Evolutionary conservation across 2,113 vertebrate genomes (phyloP).

Genomic region (Axis porcinus): DNA sequence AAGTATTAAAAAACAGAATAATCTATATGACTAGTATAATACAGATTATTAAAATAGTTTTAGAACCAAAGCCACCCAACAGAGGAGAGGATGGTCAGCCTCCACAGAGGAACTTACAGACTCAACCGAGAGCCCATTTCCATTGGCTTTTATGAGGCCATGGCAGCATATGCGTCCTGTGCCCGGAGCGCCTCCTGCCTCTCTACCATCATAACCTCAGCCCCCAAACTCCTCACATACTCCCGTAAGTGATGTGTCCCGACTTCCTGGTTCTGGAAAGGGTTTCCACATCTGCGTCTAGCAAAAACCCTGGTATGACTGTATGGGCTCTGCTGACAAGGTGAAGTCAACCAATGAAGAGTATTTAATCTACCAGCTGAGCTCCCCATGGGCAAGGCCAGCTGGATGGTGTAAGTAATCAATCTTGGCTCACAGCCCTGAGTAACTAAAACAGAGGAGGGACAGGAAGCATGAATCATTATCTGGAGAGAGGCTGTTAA

Average conservation of each 20-base stretch:
- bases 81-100: not conserved
- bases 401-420: not conserved
- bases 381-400: not conserved
- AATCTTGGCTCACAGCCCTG: not conserved
- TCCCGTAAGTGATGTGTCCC: not conserved
- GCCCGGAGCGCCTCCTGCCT: not conserved
- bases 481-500: not conserved
- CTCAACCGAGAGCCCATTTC: not conserved
- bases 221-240: not conserved
- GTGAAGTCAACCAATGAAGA: not conserved
- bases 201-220: not conserved
- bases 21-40: not conserved
- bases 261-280: not conserved
- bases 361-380: not conserved
- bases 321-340: not conserved
- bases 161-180: not conserved
- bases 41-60: not conserved
- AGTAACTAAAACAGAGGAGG: not conserved
- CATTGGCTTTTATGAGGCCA: not conserved
- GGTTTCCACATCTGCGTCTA: not conserved
- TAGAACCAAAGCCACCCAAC: not conserved
- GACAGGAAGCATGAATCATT: constrained; percentile 58
- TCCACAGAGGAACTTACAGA: not conserved
- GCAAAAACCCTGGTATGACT: not conserved
- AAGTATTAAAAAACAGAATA: not conserved